phyloP scores from a whole-genome alignment of 2,113 vertebrate species.

The Peucedramus taeniatus region DNA sequence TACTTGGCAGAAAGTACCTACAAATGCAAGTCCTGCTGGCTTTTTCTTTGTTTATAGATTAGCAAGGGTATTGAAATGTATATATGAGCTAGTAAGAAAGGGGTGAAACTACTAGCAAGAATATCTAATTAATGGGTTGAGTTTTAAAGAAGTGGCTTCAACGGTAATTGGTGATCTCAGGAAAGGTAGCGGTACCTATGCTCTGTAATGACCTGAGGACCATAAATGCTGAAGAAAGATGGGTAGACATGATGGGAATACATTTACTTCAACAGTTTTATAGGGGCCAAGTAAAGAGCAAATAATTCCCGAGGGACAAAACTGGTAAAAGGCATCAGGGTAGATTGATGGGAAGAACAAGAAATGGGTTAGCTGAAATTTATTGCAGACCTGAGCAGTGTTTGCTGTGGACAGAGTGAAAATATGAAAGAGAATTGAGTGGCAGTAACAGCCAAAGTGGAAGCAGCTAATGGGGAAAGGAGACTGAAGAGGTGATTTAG shows the following conservation, averaged over 20 bases:
- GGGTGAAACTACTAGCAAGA: background rate
- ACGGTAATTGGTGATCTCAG: background rate
- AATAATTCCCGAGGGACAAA: constrained; percentile 17
- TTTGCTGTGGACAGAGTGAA: constrained; percentile 13
- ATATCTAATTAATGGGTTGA: background rate
- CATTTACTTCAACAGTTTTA: constrained; percentile 39
- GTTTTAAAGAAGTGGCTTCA: background rate
- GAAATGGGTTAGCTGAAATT: constrained; percentile 38
- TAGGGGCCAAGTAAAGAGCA: constrained; percentile 53
- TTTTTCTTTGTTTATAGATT: background rate
- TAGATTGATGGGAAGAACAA: constrained; percentile 22
- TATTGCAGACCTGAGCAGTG: background rate
- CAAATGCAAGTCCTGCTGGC: background rate
- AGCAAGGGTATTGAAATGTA: background rate
- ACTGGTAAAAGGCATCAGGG: constrained; percentile 27
- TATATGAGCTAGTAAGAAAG: background rate
- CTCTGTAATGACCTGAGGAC: background rate
- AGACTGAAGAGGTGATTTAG: background rate
- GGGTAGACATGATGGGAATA: constrained; percentile 21
- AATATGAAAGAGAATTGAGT: constrained; percentile 31
- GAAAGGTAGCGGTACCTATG: background rate
- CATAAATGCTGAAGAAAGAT: constrained; percentile 29
- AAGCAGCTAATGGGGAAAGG: background rate
- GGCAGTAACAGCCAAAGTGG: background rate
- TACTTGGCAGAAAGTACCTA: background rate